Evolutionary conservation across 2,888 invertebrate species (phyloP).

Genomic region (Napeogenes sylphis): DNA sequence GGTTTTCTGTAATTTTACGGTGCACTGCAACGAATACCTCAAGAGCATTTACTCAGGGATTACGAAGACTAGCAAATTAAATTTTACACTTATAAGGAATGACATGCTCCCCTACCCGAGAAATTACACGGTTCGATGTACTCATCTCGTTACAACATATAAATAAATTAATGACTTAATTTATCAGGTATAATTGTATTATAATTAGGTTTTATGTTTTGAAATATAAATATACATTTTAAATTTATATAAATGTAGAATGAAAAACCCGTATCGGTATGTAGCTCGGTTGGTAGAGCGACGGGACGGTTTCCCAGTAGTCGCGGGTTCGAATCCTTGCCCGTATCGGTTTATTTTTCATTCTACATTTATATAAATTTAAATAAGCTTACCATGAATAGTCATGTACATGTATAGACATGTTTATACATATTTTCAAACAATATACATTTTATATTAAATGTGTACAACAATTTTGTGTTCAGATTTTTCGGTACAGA

Average conservation of each 20-base stretch:
- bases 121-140: neutral
- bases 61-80: conserved; percentile 21
- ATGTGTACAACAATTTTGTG: neutral
- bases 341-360: no score
- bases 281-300: no score
- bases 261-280: no score
- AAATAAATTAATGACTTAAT: no score
- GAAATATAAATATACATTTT: neutral
- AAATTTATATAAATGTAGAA: neutral
- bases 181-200: no score
- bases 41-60: conserved; percentile 23
- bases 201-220: neutral
- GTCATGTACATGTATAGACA: no score
- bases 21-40: conserved; percentile 23
- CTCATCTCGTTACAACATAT: neutral
- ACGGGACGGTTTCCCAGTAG: no score
- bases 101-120: neutral
- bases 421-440: no score
- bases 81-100: conserved; percentile 16
- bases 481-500: conserved; percentile 4
- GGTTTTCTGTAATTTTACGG: conserved; percentile 33
- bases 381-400: no score
- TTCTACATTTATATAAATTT: no score
- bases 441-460: neutral
- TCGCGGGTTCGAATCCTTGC: no score